Evolutionary conservation across 2,113 vertebrate species (phyloP).

Genomic region (Gadus macrocephalus): DNA sequence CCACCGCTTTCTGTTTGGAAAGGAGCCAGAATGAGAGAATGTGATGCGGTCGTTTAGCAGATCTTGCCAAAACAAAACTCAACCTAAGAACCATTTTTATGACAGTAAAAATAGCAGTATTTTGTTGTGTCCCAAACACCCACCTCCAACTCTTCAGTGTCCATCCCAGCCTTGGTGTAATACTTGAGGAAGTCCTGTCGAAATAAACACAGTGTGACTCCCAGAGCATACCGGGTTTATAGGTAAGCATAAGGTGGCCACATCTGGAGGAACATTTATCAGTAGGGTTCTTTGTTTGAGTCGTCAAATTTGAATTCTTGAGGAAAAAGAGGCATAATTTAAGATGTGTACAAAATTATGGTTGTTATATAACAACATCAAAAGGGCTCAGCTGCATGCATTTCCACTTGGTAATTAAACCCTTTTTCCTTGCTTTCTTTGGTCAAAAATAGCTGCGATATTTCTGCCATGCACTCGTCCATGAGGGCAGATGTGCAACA

Average conservation of each 20-base stretch:
- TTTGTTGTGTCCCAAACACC: constrained; percentile 21
- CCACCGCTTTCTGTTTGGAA: constrained; percentile 80
- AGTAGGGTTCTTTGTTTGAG: constrained; percentile 6
- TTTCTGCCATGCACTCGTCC: neutral
- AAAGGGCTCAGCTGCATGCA: constrained; percentile 23
- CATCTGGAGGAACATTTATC: constrained; percentile 55
- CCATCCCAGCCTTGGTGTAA: constrained; percentile 84
- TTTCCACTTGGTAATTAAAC: constrained; percentile 13
- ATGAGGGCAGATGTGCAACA: no score
- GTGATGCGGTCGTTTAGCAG: neutral
- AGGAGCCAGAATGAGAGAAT: constrained; percentile 5
- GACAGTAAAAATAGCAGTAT: no score
- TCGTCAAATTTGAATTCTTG: constrained; percentile 38
- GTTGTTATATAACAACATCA: constrained; percentile 43
- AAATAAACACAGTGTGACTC: constrained; percentile 63
- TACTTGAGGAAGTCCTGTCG: constrained; percentile 88
- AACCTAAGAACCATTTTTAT: neutral
- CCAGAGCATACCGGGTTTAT: constrained; percentile 38
- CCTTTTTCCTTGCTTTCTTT: no score
- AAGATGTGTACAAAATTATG: constrained; percentile 17
- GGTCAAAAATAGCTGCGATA: neutral
- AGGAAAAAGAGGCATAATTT: constrained; percentile 18
- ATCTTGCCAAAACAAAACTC: neutral
- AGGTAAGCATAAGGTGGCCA: constrained; percentile 28
- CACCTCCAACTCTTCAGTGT: constrained; percentile 82